A percentile compares a stretch with the other conserved stretches of the same genome.
phyloP scores from a whole-genome alignment of 1,140 invertebrate species.

The Conus betulinus region DNA sequence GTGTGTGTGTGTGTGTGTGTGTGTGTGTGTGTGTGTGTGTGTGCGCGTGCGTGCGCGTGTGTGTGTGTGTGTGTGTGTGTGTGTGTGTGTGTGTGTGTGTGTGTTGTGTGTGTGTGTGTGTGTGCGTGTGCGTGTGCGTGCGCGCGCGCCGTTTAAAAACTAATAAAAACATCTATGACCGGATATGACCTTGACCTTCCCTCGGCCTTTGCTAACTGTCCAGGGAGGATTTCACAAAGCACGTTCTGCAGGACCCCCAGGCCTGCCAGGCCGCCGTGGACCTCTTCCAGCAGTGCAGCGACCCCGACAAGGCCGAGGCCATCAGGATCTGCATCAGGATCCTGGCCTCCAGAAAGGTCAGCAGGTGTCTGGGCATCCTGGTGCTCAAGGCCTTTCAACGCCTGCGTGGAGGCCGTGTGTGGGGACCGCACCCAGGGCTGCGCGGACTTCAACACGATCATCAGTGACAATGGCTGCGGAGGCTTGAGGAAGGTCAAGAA shows the following conservation, averaged over 20 bases:
- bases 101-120: too few relatives aligned
- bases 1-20: conserved; percentile 5
- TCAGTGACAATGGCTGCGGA: background rate
- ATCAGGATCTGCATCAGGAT: background rate
- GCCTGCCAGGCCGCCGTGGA: background rate
- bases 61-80: background rate
- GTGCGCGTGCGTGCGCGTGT: background rate
- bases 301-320: background rate
- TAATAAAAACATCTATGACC: too few relatives aligned
- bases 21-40: conserved; percentile 9
- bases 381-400: background rate
- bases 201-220: background rate
- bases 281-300: background rate
- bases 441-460: background rate
- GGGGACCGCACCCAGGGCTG: background rate
- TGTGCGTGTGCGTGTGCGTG: too few relatives aligned
- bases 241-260: background rate
- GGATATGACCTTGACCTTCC: too few relatives aligned
- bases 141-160: too few relatives aligned
- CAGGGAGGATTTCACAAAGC: background rate
- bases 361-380: background rate
- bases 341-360: background rate
- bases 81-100: background rate
- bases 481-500: background rate
- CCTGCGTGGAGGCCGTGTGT: background rate